Conservation (phyloP, 1,140 invertebrate species). For the Lineus longissimus region DNA sequence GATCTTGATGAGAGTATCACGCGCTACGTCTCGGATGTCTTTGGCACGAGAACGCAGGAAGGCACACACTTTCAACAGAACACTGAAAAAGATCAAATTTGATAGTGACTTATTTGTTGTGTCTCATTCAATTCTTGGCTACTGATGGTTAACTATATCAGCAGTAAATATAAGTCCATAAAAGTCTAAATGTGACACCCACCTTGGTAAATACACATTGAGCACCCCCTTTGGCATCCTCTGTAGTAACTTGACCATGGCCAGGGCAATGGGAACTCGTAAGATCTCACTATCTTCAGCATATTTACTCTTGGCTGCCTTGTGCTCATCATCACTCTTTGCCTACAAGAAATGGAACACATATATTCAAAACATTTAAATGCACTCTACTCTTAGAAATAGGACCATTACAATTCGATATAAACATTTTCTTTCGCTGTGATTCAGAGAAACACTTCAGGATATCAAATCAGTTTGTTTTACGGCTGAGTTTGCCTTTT, state of each 20-base stretch:
- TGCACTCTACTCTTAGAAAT: too few relatives aligned
- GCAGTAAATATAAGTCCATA: too few relatives aligned
- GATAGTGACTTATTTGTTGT: too few relatives aligned
- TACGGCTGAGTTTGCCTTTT: too few relatives aligned
- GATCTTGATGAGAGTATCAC: constrained; percentile 86
- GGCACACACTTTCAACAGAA: constrained; percentile 83
- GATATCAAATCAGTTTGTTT: too few relatives aligned
- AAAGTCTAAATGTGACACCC: constrained; percentile 35
- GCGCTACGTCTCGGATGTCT: constrained; percentile 76
- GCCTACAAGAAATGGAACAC: constrained; percentile 54
- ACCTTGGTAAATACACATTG: constrained; percentile 75
- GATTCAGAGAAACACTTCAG: too few relatives aligned
- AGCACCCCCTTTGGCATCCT: constrained; percentile 74
- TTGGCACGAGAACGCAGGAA: constrained; percentile 86
- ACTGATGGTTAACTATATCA: not conserved
- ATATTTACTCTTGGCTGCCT: constrained; percentile 58
- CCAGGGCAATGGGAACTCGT: constrained; percentile 84
- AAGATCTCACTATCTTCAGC: constrained; percentile 80
- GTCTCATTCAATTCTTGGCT: not conserved
- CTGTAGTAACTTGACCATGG: constrained; percentile 87
- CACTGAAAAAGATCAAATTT: constrained; percentile 59
- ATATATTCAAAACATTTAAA: not conserved
- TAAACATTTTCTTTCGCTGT: too few relatives aligned
- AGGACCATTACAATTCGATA: too few relatives aligned
- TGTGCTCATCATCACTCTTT: constrained; percentile 72